These are phyloP conservation scores for Amia ocellicauda DNA, from an alignment of 2,113 vertebrate genomes.

Conservation along the genomic window DNA sequence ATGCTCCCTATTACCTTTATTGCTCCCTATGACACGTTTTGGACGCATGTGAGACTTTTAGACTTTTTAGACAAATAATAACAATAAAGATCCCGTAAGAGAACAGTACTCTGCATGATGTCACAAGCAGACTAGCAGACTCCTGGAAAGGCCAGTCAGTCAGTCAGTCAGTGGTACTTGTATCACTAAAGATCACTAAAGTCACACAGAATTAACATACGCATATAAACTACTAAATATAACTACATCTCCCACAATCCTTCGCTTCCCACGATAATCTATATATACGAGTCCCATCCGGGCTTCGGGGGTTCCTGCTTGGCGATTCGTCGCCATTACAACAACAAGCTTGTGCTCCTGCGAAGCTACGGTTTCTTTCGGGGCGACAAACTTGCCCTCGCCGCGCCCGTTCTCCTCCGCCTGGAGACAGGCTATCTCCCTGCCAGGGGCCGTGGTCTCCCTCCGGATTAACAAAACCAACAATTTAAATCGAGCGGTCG, in stretches of 20 bases:
- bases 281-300: conserved; percentile 64
- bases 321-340: conserved; percentile 83
- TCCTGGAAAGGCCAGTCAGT: too few species aligned
- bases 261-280: background rate
- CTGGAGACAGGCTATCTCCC: conserved; percentile 48
- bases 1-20: too few species aligned
- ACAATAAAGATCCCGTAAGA: too few species aligned
- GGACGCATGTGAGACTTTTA: too few species aligned
- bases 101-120: too few species aligned
- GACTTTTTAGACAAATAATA: too few species aligned
- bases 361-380: conserved; percentile 24
- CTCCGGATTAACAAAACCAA: conserved; percentile 32
- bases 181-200: too few species aligned
- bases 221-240: background rate
- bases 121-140: too few species aligned
- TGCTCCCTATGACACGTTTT: too few species aligned
- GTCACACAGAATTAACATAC: too few species aligned
- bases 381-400: conserved; percentile 27
- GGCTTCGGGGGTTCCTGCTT: conserved; percentile 60
- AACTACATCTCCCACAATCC: conserved; percentile 51
- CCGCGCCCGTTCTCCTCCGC: conserved; percentile 42
- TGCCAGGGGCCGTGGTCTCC: conserved; percentile 38
- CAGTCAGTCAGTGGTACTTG: too few species aligned
- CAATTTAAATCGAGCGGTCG: conserved; percentile 40
- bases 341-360: conserved; percentile 19